phyloP scores from a whole-genome alignment of 23 tunicate genomes.

The Oikopleura vanhoeffeni region DNA sequence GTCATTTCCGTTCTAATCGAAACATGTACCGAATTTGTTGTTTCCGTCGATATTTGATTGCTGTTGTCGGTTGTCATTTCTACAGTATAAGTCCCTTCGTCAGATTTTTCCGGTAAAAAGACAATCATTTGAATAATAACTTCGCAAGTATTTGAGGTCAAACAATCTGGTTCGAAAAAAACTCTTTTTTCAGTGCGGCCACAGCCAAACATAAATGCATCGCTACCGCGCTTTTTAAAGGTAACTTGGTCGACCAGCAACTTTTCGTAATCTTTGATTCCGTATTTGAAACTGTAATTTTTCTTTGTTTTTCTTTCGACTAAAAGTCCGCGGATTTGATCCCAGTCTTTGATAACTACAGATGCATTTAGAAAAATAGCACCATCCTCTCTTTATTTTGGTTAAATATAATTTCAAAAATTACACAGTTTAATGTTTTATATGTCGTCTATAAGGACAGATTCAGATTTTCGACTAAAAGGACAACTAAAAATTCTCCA shows the following conservation, averaged over 20 bases:
- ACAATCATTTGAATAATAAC: background rate
- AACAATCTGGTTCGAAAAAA: background rate
- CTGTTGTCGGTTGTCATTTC: background rate
- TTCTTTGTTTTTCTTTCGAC: background rate
- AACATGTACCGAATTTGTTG: background rate
- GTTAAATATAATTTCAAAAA: too few relatives aligned
- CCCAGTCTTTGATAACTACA: background rate
- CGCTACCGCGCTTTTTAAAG: background rate
- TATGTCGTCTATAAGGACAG: too few relatives aligned
- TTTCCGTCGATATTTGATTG: too few relatives aligned
- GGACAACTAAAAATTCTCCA: too few relatives aligned
- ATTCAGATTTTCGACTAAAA: too few relatives aligned
- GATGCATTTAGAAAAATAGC: background rate
- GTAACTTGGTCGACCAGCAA: background rate
- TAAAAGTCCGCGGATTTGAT: background rate
- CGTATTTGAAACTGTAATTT: background rate
- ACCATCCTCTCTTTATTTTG: too few relatives aligned
- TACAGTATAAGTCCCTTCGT: background rate
- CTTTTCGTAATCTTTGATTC: background rate
- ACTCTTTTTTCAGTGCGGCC: background rate
- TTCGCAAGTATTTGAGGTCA: background rate
- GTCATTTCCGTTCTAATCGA: background rate
- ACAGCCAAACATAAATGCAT: background rate
- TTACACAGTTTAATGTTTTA: too few relatives aligned
- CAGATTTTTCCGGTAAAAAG: background rate